Conservation (phyloP, 1,140 invertebrate genomes). For the Acromyrmex charruanus region DNA sequence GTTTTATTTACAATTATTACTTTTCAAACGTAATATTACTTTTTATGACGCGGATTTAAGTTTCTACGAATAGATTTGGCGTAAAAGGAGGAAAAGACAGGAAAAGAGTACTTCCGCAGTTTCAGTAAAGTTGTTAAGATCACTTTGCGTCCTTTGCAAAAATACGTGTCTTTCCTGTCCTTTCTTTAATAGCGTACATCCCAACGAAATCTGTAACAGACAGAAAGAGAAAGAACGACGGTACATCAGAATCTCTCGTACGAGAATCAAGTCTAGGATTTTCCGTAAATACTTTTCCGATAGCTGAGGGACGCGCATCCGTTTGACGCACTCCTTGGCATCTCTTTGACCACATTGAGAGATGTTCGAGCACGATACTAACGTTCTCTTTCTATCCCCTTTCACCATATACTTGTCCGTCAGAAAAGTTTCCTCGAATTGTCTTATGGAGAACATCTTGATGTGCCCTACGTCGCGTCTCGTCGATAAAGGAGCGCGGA, state of each 20-base stretch:
- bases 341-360: slow-evolving; percentile 44
- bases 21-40: background rate
- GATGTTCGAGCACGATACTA: slow-evolving; percentile 26
- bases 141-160: background rate
- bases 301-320: slow-evolving; percentile 17
- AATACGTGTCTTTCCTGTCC: background rate
- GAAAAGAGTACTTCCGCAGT: background rate
- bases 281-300: slow-evolving; percentile 60
- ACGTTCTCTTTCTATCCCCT: background rate
- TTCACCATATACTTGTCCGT: slow-evolving; percentile 22
- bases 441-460: slow-evolving; percentile 29
- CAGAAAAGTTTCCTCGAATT: slow-evolving; percentile 55
- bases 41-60: background rate
- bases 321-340: slow-evolving; percentile 2
- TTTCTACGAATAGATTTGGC: background rate
- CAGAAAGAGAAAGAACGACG: slow-evolving; percentile 30
- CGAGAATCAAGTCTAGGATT: slow-evolving; percentile 41
- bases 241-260: slow-evolving; percentile 38
- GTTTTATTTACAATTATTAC: background rate
- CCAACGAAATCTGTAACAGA: slow-evolving; percentile 42
- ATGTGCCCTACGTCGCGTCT: slow-evolving; percentile 14
- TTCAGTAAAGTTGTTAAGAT: slow-evolving; percentile 27
- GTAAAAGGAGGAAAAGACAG: background rate
- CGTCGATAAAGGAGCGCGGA: slow-evolving; percentile 38
- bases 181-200: slow-evolving; percentile 16